Evolutionary conservation across 2,113 vertebrate genomes (phyloP), one percentile per base, ranked within the genome.

Genomic region (Chauna torquata): DNA sequence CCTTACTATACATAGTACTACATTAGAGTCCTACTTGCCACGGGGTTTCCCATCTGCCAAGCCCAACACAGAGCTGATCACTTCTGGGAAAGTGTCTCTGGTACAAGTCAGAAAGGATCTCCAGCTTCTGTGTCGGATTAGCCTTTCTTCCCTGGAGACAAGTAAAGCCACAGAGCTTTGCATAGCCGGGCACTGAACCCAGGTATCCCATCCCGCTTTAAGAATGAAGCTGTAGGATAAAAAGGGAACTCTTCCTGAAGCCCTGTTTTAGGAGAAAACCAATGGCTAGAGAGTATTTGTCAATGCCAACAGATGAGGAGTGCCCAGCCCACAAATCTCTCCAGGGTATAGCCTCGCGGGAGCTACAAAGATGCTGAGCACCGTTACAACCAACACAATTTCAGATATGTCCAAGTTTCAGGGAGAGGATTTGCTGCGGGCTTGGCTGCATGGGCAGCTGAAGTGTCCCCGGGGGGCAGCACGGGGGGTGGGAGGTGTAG

Each of bases 271-370:
- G 8, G 22, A 57, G 9, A 58, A 89, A 74, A 32, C 3, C 18
- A 45, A 15, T 23, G 52, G 76, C 69, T 45, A 94, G 49, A n/a
- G 40, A 57, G 27, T 27, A 49, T 87, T 90, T 85, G 40, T 9
- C 69, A 52, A 24, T 18, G 57, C 19, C 47, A 79, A n/a, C 18
- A 64, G 32, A 52, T 16, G 12, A 88, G 70, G 20, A 87, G 13
- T 50, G 30, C 45, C 34, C 30, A 77, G 13, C 7, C 20, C 49
- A 54, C 49, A 45, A 2, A 62, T 11, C 3, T 57, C 18, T 36
- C 34, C 32, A 36, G 28, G 17, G 5, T 17, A 20, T 42, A 76
- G 23, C 45, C 58, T 24, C 0, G 0, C 30, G 38, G 34, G 49
- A 69, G 20, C 25, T 36, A 18, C 7, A 8, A 23, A 57, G 47